phyloP scores from a whole-genome alignment of 2,888 invertebrate genomes.

The Amblyjoppa proteus region DNA sequence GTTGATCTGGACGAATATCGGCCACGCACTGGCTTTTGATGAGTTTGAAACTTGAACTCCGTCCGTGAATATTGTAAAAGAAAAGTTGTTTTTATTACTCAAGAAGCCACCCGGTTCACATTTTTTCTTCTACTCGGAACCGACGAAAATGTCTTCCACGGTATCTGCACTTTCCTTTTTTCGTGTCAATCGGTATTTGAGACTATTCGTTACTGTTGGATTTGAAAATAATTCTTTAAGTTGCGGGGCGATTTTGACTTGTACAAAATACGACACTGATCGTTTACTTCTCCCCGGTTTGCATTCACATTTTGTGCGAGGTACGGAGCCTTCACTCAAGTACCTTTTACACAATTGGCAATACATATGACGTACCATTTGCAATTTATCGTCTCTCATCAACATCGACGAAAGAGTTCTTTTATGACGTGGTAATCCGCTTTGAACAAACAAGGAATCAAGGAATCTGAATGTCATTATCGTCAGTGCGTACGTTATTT shows the following conservation, averaged over 20 bases:
- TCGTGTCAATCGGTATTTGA: slow-evolving; percentile 39
- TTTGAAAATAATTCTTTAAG: not conserved
- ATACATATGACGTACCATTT: slow-evolving; percentile 1
- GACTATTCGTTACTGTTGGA: not conserved
- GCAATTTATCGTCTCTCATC: not conserved
- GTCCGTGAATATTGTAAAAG: not conserved
- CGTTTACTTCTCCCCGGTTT: not conserved
- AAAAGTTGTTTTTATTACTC: slow-evolving; percentile 38
- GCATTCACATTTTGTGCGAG: not conserved
- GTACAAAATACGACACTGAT: not conserved
- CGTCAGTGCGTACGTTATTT: not conserved
- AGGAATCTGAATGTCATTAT: not conserved
- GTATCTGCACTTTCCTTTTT: slow-evolving; percentile 24
- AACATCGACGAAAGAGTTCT: not conserved
- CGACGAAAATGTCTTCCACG: slow-evolving; percentile 50
- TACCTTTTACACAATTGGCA: not conserved
- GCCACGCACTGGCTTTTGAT: slow-evolving; percentile 45
- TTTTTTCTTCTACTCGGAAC: slow-evolving; percentile 26
- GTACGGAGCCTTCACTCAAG: not conserved
- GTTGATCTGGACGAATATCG: slow-evolving; percentile 44
- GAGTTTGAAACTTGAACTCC: slow-evolving; percentile 14
- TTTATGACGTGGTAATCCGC: slow-evolving; percentile 16
- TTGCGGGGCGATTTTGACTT: not conserved
- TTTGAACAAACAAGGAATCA: not conserved
- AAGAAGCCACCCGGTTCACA: slow-evolving; percentile 48